Evolutionary conservation across 2,797 vertebrate species (phyloP).

Genomic region (Amblyraja radiata): DNA sequence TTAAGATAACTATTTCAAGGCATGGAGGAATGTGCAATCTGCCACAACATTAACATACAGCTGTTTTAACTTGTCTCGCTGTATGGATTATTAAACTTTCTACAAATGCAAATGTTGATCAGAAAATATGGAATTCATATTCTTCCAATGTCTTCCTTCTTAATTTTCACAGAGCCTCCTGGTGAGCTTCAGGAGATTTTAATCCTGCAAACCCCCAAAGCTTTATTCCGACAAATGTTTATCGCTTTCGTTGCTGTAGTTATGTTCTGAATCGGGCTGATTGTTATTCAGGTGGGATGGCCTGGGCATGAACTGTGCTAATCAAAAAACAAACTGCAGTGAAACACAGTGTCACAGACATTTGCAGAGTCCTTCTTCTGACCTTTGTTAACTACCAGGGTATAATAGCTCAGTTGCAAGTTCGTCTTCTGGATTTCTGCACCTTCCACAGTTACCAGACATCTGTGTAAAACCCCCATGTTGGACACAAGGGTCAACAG

Average conservation of each 20-base stretch:
- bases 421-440: constrained; percentile 56
- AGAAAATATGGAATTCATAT: not conserved
- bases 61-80: constrained; percentile 74
- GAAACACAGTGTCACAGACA: constrained; percentile 52
- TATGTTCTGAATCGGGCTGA: constrained; percentile 51
- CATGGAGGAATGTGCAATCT: constrained; percentile 67
- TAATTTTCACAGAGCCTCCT: constrained; percentile 11
- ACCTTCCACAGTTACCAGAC: constrained; percentile 57
- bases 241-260: not conserved
- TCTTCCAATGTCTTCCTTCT: not conserved
- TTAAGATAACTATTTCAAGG: constrained; percentile 89
- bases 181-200: not conserved
- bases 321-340: constrained; percentile 58
- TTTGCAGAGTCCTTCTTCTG: constrained; percentile 51
- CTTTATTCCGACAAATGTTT: constrained; percentile 30
- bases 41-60: constrained; percentile 95
- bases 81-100: constrained; percentile 75
- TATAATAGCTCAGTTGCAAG: constrained; percentile 62
- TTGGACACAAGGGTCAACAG: constrained; percentile 60
- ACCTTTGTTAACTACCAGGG: constrained; percentile 51
- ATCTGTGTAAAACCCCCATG: constrained; percentile 59
- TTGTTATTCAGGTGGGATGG: constrained; percentile 56
- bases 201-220: constrained; percentile 35
- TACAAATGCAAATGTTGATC: constrained; percentile 43
- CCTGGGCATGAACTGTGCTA: constrained; percentile 57